Base-by-base conservation (phyloP, 2,113 vertebrate species). In the Salminus brasiliensis region DNA sequence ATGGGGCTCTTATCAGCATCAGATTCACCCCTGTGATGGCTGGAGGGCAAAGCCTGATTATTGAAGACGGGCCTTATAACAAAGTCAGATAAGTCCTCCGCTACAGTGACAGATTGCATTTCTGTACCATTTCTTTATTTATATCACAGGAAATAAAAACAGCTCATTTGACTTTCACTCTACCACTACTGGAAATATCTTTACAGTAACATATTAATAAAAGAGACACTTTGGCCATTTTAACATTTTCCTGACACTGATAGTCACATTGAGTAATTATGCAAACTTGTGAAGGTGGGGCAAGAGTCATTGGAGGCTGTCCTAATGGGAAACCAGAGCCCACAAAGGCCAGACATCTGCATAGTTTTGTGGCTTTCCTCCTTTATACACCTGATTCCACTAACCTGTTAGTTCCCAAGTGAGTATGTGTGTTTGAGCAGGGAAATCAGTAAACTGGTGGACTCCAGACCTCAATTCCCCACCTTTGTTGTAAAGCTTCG, bases 1-100 rank as follows among this genome's bases (percentile, higher is more conserved):
- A 83, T 65, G 80, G 66, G 84, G 65, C 49, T 87, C 84, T 83
- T 86, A 83, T 85, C 65, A 71, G 85, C 81, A 81, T 85, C 76
- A 84, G 36, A 81, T 85, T 87, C 82, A 71, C 70, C 74, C 81
- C 82, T 84, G 47, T 73, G 81, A 74, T 9, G 4, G 21, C 0
- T 52, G 43, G 47, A 36, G 13, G 12, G 62, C 21, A 66, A 66
- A 66, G 32, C 62, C 43, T 52, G 43, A 63, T 65, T 10, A 52
- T 16, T 49, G 21, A 65, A 75, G n/a, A 30, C 27, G 47, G 2
- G 25, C 3, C 41, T 45, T 27, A 59, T 43, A 73, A 36, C 49
- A 72, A 45, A 29, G 12, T n/a, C 18, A 12, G 27, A 62, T n/a
- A 45, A 53, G 10, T 32, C 21, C 2, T 27, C 53, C 27, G n/a